Evolutionary conservation across 2,888 invertebrate genomes (phyloP).

Genomic region (Diogma glabrata): DNA sequence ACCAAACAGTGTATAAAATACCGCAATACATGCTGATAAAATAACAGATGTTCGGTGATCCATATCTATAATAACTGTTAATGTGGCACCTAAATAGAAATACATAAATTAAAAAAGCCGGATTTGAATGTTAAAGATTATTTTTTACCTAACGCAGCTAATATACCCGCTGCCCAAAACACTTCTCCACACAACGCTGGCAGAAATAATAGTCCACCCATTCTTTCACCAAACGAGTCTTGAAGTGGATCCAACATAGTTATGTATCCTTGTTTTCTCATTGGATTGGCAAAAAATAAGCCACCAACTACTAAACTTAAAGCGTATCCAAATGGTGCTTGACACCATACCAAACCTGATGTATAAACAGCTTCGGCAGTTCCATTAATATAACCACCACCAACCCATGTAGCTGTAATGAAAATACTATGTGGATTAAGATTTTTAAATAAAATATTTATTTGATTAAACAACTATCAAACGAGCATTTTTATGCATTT

Average conservation of each 20-base stretch:
- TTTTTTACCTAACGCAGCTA: constrained; percentile 76
- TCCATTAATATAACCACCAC: constrained; percentile 98
- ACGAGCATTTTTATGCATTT: too few species aligned
- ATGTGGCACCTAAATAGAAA: constrained; percentile 66
- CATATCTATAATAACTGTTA: constrained; percentile 95
- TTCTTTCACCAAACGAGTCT: constrained; percentile 90
- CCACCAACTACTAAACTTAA: constrained; percentile 92
- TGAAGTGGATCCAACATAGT: constrained; percentile 98
- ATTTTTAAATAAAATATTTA: too few species aligned
- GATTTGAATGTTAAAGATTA: neutral
- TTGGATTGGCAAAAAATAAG: constrained; percentile 94
- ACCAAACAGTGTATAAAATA: constrained; percentile 95
- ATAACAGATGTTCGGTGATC: constrained; percentile 87
- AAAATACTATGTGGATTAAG: neutral
- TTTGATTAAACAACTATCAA: neutral
- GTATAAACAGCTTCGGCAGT: constrained; percentile 96
- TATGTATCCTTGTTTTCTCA: constrained; percentile 95
- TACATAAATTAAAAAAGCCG: neutral
- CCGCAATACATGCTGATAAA: constrained; percentile 89
- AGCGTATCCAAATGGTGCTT: constrained; percentile 98
- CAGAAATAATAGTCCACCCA: constrained; percentile 92
- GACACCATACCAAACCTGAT: constrained; percentile 89
- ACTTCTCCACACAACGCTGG: constrained; percentile 96
- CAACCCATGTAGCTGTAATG: constrained; percentile 92
- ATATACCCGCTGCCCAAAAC: constrained; percentile 97